Conservation (phyloP, 2,888 invertebrate species). For the Schizaphis graminum region DNA sequence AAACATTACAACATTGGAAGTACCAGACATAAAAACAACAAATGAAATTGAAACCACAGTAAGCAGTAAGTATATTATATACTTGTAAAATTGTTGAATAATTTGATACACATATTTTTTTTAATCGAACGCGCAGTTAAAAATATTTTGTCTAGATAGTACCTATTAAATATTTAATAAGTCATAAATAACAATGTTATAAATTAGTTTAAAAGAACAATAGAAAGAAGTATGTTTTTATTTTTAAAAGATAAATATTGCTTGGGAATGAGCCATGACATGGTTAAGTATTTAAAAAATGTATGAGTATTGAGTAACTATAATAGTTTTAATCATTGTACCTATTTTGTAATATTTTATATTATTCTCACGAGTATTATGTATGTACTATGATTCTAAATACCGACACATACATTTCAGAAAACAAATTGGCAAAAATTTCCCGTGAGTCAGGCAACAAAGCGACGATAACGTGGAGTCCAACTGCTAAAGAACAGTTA, state of each 20-base stretch:
- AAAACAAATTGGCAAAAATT: constrained; percentile 72
- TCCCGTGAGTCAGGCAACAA: constrained; percentile 71
- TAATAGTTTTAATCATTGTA: neutral
- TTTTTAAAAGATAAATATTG: neutral
- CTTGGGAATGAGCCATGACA: neutral
- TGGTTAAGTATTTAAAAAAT: neutral
- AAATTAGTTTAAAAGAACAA: neutral
- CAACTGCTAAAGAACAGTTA: constrained; percentile 76
- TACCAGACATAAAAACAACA: constrained; percentile 78
- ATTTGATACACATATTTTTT: neutral
- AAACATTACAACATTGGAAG: constrained; percentile 75
- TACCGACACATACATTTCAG: constrained; percentile 69
- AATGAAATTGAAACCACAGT: constrained; percentile 75
- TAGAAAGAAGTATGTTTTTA: neutral
- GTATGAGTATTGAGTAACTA: neutral
- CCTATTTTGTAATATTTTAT: neutral
- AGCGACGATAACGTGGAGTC: constrained; percentile 76
- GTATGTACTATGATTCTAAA: neutral
- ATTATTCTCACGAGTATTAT: neutral
- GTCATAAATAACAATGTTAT: neutral
- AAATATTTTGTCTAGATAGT: neutral
- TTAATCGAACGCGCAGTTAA: neutral
- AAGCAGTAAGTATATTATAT: constrained; percentile 69
- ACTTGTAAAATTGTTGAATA: neutral
- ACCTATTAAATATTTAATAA: neutral